These are phyloP conservation scores for Chelmon rostratus DNA, from an alignment of 2,797 vertebrate genomes.

Conservation along the genomic window DNA sequence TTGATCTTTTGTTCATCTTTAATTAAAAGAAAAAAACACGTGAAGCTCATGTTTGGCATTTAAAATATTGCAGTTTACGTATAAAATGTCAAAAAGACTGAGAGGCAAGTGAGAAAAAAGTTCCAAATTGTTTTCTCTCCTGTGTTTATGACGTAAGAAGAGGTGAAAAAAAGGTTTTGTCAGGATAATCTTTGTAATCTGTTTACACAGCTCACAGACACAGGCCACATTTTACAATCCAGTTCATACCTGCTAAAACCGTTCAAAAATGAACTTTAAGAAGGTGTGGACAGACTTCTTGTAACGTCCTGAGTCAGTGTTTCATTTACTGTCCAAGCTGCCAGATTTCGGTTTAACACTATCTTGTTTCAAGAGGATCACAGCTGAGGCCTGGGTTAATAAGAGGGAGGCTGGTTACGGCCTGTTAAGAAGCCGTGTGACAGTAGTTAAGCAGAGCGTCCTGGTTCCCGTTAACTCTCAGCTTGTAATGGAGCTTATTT, in stretches of 20 bases:
- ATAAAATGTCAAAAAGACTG: too few species aligned
- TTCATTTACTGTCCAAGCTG: background rate
- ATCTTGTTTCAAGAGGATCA: background rate
- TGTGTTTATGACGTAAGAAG: too few species aligned
- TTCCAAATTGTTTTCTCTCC: too few species aligned
- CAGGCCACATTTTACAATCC: background rate
- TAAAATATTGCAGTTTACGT: background rate
- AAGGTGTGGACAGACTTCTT: background rate
- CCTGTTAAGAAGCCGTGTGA: constrained; percentile 12
- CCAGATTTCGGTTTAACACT: background rate
- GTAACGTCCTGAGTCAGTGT: background rate
- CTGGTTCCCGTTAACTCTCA: constrained; percentile 43
- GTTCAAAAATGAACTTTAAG: background rate
- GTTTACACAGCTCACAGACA: background rate
- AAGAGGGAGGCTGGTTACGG: background rate
- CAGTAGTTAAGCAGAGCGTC: constrained; percentile 18
- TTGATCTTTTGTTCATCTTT: background rate
- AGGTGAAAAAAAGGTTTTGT: too few species aligned
- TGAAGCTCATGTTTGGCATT: background rate
- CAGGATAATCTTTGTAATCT: too few species aligned
- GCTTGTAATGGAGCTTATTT: constrained; percentile 72
- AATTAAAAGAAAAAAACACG: background rate
- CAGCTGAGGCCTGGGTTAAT: background rate
- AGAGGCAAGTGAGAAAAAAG: too few species aligned
- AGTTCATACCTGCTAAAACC: background rate